These are phyloP conservation scores for Zosterops lateralis DNA, from an alignment of 2,113 vertebrate species.

Conservation along the genomic window DNA sequence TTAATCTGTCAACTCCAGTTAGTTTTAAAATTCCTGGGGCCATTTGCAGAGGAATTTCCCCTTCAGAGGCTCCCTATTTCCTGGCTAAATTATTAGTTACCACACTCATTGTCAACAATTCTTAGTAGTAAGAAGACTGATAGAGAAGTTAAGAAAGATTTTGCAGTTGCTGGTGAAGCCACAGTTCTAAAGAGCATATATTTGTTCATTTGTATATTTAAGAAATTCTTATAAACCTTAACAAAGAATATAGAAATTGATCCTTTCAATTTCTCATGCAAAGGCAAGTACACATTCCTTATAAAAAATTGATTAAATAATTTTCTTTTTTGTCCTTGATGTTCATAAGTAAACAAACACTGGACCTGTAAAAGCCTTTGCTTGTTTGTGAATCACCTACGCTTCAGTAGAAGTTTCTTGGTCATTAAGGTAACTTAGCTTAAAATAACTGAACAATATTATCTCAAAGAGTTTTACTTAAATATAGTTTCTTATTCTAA, in stretches of 20 bases:
- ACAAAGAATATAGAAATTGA: neutral
- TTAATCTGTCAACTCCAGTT: slow-evolving; percentile 60
- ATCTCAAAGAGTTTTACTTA: neutral
- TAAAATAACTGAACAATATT: neutral
- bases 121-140: neutral
- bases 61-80: neutral
- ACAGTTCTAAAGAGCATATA: neutral
- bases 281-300: neutral
- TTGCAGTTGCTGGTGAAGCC: neutral
- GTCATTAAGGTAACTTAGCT: neutral
- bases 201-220: neutral
- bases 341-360: neutral
- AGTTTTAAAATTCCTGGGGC: slow-evolving; percentile 43
- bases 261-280: neutral
- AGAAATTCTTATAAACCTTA: neutral
- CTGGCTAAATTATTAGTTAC: neutral
- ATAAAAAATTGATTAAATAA: neutral
- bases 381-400: neutral
- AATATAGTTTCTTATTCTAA: neutral
- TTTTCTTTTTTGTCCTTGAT: neutral
- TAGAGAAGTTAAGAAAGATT: neutral
- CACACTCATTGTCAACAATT: neutral
- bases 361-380: neutral
- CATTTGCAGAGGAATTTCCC: slow-evolving; percentile 47
- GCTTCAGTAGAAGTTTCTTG: neutral